A percentile compares a stretch with the other conserved stretches of the same genome.
phyloP scores from a whole-genome alignment of 53 echinoderm and acorn worm species.

The Antedon mediterranea region DNA sequence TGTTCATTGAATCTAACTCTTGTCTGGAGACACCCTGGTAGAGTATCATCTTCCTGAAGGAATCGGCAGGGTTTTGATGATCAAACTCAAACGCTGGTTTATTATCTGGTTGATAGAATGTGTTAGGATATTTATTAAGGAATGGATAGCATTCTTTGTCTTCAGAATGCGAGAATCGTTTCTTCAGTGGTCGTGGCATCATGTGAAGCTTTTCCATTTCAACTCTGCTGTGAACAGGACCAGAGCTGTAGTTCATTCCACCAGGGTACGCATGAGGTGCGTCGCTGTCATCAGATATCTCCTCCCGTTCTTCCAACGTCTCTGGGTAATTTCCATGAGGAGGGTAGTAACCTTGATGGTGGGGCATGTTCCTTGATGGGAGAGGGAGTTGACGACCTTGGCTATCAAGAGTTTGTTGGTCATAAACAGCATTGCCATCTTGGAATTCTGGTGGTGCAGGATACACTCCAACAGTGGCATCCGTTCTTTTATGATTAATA shows the following conservation, averaged over 20 bases:
- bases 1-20: background rate
- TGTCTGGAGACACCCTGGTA: background rate
- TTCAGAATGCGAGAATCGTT: constrained; percentile 77
- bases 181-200: constrained; percentile 93
- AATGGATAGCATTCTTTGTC: constrained; percentile 33
- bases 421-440: background rate
- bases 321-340: constrained; percentile 2
- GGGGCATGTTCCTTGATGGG: constrained; percentile 28
- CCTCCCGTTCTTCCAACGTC: constrained; percentile 32
- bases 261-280: background rate
- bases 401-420: constrained; percentile 9
- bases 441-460: background rate
- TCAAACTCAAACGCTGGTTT: background rate
- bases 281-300: constrained; percentile 10
- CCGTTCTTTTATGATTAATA: background rate
- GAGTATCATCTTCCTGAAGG: background rate
- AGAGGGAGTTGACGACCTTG: constrained; percentile 19
- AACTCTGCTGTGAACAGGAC: constrained; percentile 35
- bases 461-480: background rate
- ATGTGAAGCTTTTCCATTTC: constrained; percentile 67
- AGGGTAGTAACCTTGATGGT: background rate
- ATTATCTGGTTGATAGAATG: background rate
- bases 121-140: background rate
- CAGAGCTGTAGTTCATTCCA: background rate
- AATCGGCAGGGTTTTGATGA: background rate